Conservation (phyloP, 2,113 vertebrate species). For the Eleginops maclovinus region DNA sequence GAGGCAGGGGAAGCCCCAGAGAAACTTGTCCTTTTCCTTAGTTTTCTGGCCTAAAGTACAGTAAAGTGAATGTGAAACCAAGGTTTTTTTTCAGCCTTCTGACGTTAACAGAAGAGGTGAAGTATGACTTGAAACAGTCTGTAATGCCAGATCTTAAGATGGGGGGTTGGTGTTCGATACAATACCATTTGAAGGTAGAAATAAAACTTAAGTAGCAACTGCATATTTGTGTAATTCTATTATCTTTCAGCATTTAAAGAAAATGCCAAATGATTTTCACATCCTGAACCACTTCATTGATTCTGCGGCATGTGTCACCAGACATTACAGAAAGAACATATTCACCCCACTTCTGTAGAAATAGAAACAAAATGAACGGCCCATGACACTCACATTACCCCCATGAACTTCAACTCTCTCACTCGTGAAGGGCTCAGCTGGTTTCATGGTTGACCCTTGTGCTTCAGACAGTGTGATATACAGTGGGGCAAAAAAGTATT, state of each 20-base stretch:
- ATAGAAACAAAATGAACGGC: not conserved
- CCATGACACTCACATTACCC: not conserved
- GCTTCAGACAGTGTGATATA: slow-evolving; percentile 4
- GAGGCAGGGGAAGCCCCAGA: not conserved
- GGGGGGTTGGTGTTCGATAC: not conserved
- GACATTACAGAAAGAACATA: not conserved
- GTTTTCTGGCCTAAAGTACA: not conserved
- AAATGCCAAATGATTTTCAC: not conserved
- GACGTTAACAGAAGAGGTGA: too few species aligned
- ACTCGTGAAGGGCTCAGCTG: too few species aligned
- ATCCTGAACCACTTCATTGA: not conserved
- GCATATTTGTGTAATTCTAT: not conserved
- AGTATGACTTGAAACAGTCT: too few species aligned
- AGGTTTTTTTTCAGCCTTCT: too few species aligned
- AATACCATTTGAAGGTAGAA: not conserved
- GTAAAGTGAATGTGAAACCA: not conserved
- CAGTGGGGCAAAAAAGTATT: too few species aligned
- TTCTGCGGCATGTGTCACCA: not conserved
- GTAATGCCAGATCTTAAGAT: too few species aligned
- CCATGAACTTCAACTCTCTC: too few species aligned
- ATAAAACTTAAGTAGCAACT: not conserved
- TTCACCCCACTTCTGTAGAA: not conserved
- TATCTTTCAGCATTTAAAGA: too few species aligned
- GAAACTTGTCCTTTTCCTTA: not conserved
- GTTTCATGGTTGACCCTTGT: too few species aligned